These are phyloP conservation scores for Brevimyrus niger DNA, from an alignment of 2,113 vertebrate species.

Conservation along the genomic window DNA sequence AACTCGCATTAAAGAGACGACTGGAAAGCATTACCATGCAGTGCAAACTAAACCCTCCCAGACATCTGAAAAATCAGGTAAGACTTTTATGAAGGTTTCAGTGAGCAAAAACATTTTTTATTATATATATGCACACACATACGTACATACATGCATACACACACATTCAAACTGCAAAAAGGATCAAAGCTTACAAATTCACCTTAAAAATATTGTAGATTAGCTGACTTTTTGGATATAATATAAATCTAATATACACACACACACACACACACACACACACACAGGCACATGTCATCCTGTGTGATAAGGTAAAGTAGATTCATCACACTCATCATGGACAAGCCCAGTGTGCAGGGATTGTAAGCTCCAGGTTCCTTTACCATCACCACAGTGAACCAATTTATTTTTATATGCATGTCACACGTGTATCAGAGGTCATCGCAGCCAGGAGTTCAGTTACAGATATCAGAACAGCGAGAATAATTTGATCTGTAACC, in stretches of 20 bases:
- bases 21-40: slow-evolving; percentile 58
- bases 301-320: background rate
- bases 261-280: background rate
- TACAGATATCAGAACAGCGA: background rate
- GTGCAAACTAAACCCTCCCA: slow-evolving; percentile 62
- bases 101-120: slow-evolving; percentile 43
- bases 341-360: background rate
- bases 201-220: background rate
- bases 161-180: slow-evolving; percentile 19
- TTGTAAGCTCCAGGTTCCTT: background rate
- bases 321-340: background rate
- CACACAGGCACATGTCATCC: background rate
- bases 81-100: slow-evolving; percentile 55
- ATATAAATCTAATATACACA: background rate
- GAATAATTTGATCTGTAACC: background rate
- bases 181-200: slow-evolving; percentile 2
- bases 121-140: too few relatives aligned
- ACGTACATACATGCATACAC: background rate
- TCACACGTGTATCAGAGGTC: background rate
- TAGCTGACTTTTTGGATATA: background rate
- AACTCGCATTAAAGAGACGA: slow-evolving; percentile 55
- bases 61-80: slow-evolving; percentile 63
- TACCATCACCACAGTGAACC: background rate
- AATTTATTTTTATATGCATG: background rate
- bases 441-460: background rate